Percentiles rank a stretch among this genome's conserved stretches.
Conservation (phyloP, 2,888 invertebrate genomes). For the Drepana falcataria region DNA sequence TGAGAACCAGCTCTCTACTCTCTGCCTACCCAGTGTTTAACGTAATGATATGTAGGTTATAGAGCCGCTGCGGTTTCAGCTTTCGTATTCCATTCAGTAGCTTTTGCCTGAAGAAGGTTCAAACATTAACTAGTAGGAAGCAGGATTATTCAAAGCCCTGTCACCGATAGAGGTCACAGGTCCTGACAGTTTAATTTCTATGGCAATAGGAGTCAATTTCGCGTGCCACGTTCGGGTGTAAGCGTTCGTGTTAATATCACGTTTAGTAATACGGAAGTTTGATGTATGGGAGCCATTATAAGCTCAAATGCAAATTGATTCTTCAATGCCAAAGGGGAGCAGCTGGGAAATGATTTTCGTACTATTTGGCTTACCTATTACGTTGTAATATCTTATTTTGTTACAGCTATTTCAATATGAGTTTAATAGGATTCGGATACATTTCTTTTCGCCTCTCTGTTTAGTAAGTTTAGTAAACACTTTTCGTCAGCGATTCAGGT, state of each 20-base stretch:
- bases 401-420: too few species aligned
- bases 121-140: too few species aligned
- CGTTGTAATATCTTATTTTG: neutral
- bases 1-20: too few species aligned
- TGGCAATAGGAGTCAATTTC: neutral
- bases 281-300: neutral
- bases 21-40: too few species aligned
- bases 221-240: neutral
- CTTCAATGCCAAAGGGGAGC: neutral
- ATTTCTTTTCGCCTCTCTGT: too few species aligned
- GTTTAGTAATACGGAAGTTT: neutral
- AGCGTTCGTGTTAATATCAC: neutral
- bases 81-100: too few species aligned
- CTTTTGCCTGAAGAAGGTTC: too few species aligned
- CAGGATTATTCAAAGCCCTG: neutral
- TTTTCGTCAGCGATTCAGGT: too few species aligned
- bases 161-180: neutral
- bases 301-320: neutral
- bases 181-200: neutral
- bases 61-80: too few species aligned
- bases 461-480: too few species aligned
- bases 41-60: too few species aligned
- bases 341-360: neutral
- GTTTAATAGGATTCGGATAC: too few species aligned
- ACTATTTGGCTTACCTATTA: neutral